Conservation (phyloP, 2,797 vertebrate genomes). For the Salarias fasciatus region DNA sequence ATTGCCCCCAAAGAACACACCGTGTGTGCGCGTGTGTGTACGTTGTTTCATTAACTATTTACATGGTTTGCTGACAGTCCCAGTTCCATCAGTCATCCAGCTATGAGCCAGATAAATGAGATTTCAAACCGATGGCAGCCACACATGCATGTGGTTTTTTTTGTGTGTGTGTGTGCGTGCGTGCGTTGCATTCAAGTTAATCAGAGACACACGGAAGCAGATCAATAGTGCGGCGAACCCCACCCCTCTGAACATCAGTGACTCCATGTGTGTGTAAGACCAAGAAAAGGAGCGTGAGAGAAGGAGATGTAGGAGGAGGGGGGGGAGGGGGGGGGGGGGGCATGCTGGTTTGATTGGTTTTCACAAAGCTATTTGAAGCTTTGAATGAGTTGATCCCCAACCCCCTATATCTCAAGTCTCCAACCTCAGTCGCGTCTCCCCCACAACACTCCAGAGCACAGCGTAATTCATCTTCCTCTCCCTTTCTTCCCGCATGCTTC, state of each 20-base stretch:
- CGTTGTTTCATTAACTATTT: conserved; percentile 34
- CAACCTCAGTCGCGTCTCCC: conserved; percentile 65
- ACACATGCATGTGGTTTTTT: neutral
- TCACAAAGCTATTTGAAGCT: conserved; percentile 75
- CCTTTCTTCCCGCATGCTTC: conserved; percentile 31
- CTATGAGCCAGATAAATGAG: conserved; percentile 37
- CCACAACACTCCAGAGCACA: conserved; percentile 50
- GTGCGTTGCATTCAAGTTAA: conserved; percentile 44
- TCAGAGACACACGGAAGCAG: conserved; percentile 39
- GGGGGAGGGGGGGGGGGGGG: conserved; percentile 32
- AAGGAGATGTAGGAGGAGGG: neutral
- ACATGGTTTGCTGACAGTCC: conserved; percentile 41
- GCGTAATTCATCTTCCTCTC: conserved; percentile 54
- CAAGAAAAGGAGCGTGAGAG: neutral
- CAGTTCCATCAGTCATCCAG: conserved; percentile 39
- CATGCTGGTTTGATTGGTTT: conserved; percentile 74
- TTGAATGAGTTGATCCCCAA: conserved; percentile 74
- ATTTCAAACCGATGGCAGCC: conserved; percentile 25
- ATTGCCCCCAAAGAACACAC: no score
- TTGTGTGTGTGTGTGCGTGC: conserved; percentile 1
- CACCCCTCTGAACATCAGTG: conserved; percentile 6
- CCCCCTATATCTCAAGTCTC: conserved; percentile 70
- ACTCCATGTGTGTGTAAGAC: conserved; percentile 1
- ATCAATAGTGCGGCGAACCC: conserved; percentile 59
- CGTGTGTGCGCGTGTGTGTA: neutral